phyloP scores from a whole-genome alignment of 2,113 vertebrate species.

The Carassius auratus region DNA sequence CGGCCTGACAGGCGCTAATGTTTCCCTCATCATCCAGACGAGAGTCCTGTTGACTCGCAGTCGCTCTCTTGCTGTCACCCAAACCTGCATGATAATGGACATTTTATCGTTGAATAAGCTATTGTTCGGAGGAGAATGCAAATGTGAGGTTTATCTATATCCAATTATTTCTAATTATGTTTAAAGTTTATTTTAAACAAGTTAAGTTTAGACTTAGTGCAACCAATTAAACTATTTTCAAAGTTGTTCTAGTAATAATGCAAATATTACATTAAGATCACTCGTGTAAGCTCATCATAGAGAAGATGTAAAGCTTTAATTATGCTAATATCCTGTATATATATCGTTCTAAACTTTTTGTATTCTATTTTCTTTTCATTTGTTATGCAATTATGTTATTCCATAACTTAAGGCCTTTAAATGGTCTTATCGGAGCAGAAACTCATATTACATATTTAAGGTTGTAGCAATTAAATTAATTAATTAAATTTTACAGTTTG shows the following conservation, averaged over 20 bases:
- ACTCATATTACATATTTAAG: too few relatives aligned
- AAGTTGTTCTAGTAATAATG: not conserved
- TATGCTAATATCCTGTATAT: not conserved
- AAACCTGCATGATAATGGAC: conserved; percentile 82
- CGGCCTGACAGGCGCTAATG: conserved; percentile 80
- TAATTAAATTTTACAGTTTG: too few relatives aligned
- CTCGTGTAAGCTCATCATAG: not conserved
- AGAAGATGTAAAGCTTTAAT: not conserved
- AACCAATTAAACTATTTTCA: not conserved
- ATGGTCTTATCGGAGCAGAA: too few relatives aligned
- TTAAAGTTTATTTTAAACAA: not conserved
- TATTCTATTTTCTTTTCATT: too few relatives aligned
- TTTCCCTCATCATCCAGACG: conserved; percentile 80
- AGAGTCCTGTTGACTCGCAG: conserved; percentile 79
- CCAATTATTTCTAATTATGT: not conserved
- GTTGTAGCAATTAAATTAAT: too few relatives aligned
- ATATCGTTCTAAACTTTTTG: too few relatives aligned
- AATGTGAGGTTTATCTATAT: not conserved
- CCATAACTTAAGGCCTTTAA: too few relatives aligned
- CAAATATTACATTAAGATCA: too few relatives aligned
- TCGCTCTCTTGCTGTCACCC: conserved; percentile 86
- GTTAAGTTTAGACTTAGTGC: not conserved
- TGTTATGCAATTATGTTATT: too few relatives aligned
- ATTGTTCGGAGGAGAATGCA: conserved; percentile 36
- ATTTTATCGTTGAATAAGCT: conserved; percentile 76